These are phyloP conservation scores for Holocentrus rufus DNA, from an alignment of 2,797 vertebrate species.

Conservation along the genomic window DNA sequence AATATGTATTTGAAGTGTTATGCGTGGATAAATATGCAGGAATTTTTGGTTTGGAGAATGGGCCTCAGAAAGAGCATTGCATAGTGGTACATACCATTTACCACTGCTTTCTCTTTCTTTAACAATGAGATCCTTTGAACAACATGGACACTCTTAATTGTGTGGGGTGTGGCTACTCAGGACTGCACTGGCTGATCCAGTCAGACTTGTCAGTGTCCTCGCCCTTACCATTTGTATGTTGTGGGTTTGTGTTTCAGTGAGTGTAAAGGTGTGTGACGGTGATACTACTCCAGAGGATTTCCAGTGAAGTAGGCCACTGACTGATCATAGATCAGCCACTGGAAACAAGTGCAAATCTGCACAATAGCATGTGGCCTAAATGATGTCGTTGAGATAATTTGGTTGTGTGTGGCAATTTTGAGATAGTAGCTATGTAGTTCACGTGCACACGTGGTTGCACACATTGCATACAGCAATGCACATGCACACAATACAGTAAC, in stretches of 20 bases:
- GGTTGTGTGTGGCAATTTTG: too few relatives aligned
- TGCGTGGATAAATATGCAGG: background rate
- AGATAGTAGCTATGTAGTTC: too few relatives aligned
- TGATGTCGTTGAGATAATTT: too few relatives aligned
- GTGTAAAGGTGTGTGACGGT: conserved; percentile 19
- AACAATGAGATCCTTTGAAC: background rate
- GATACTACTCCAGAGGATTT: conserved; percentile 19
- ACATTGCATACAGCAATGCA: too few relatives aligned
- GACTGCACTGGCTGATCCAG: conserved; percentile 60
- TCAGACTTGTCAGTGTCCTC: conserved; percentile 46
- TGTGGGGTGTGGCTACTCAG: conserved; percentile 35
- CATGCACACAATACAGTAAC: too few relatives aligned
- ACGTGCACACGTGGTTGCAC: too few relatives aligned
- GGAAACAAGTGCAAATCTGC: too few relatives aligned
- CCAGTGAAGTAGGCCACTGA: background rate
- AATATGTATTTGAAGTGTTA: background rate
- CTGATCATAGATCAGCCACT: background rate
- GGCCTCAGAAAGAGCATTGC: background rate
- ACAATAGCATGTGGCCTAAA: too few relatives aligned
- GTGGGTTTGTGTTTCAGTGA: background rate
- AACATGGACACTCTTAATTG: conserved; percentile 9
- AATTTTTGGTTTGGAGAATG: background rate
- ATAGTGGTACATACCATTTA: background rate
- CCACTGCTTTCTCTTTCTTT: background rate
- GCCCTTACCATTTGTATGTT: background rate